These are phyloP conservation scores for Florisuga fusca DNA, from an alignment of 2,797 vertebrate species.

Conservation along the genomic window DNA sequence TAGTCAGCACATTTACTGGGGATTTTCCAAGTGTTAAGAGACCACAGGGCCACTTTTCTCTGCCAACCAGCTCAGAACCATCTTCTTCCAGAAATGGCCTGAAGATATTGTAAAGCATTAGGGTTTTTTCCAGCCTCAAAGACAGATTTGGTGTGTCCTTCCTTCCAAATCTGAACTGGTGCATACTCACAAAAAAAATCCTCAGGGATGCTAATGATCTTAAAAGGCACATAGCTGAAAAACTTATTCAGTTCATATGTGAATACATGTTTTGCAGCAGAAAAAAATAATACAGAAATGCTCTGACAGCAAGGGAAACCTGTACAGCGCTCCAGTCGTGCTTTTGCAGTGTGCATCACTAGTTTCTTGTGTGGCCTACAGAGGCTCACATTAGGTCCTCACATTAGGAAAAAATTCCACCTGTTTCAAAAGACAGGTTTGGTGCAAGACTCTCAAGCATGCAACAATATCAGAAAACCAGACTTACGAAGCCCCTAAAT, in stretches of 20 bases:
- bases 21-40: background rate
- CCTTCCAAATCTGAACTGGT: background rate
- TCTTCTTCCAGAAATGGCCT: accelerated
- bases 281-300: background rate
- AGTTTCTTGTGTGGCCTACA: accelerated
- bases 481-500: background rate
- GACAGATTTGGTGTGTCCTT: background rate
- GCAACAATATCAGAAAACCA: background rate
- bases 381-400: background rate
- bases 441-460: background rate
- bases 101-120: background rate
- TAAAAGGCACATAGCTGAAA: background rate
- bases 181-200: background rate
- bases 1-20: background rate
- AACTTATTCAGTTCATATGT: background rate
- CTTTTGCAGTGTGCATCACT: background rate
- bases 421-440: background rate
- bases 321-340: background rate
- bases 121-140: background rate
- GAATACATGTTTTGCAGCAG: background rate
- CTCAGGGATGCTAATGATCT: background rate
- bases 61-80: background rate
- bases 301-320: background rate
- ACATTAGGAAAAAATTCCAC: background rate
- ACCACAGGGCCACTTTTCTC: background rate